Evolutionary conservation across 2,888 invertebrate species (phyloP).

Genomic region (Aphodius sticticus): DNA sequence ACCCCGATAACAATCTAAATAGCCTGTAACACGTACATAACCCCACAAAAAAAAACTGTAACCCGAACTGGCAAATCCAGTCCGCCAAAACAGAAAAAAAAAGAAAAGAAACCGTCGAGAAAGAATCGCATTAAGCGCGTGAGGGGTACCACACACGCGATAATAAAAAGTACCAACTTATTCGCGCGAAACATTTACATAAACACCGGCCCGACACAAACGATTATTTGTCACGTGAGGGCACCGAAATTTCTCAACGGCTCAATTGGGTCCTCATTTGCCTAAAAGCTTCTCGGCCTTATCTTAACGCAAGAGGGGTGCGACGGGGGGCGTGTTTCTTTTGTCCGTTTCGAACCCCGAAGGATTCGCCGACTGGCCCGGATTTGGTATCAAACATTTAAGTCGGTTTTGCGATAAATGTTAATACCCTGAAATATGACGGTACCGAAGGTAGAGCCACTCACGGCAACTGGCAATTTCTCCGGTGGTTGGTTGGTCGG

Average conservation of each 20-base stretch:
- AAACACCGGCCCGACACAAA: not conserved
- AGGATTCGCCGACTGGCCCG: not conserved
- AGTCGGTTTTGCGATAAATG: not conserved
- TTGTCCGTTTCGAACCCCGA: not conserved
- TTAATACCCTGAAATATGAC: not conserved
- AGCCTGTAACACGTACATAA: not conserved
- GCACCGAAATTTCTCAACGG: not conserved
- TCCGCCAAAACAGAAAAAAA: not conserved
- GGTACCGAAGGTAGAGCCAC: not conserved
- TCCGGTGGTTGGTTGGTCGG: not conserved
- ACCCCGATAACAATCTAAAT: not conserved
- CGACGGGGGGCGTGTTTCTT: not conserved
- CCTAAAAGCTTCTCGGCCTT: not conserved
- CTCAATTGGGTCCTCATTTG: not conserved
- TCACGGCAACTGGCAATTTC: not conserved
- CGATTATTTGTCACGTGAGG: not conserved
- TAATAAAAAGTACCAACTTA: not conserved
- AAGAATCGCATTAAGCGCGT: not conserved
- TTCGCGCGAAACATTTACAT: constrained; percentile 4
- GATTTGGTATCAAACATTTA: not conserved
- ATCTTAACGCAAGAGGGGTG: not conserved
- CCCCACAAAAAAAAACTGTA: not conserved
- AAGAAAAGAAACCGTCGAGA: not conserved
- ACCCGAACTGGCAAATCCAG: not conserved
- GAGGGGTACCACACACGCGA: not conserved